Conservation (phyloP, 2,113 vertebrate species). For the Numida meleagris region DNA sequence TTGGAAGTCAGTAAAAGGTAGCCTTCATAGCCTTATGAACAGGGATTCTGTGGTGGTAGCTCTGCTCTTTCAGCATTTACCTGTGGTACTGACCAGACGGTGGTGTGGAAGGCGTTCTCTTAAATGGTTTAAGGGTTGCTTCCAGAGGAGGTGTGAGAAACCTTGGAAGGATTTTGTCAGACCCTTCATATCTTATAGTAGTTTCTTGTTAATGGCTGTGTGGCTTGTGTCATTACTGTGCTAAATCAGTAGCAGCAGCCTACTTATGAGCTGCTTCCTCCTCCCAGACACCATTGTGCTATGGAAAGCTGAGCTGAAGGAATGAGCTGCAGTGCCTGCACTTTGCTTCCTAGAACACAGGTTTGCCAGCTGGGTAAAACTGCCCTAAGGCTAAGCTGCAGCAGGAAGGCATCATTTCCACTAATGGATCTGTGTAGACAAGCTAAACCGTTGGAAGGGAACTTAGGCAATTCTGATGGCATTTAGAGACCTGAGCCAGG, state of each 20-base stretch:
- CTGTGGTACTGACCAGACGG: background rate
- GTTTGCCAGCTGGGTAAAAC: background rate
- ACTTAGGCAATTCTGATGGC: background rate
- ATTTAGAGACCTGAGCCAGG: background rate
- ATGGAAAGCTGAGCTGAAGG: background rate
- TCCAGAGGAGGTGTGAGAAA: background rate
- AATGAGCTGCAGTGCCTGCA: background rate
- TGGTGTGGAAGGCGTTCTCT: background rate
- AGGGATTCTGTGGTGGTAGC: background rate
- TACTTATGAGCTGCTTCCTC: background rate
- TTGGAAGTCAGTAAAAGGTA: background rate
- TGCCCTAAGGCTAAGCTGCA: background rate
- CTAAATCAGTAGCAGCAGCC: background rate
- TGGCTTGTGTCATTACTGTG: rapidly evolving
- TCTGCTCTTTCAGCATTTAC: background rate
- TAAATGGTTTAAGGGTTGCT: background rate
- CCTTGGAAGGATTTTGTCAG: background rate
- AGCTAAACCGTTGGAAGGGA: background rate
- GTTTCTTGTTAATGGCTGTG: background rate
- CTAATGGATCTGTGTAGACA: background rate
- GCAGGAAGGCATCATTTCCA: background rate
- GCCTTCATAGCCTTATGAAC: background rate
- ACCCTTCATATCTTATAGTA: background rate
- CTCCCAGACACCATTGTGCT: rapidly evolving
- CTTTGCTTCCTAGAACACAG: background rate